These are phyloP conservation scores for Poeciliopsis infans DNA, from an alignment of 2,797 vertebrate species.

Conservation along the genomic window DNA sequence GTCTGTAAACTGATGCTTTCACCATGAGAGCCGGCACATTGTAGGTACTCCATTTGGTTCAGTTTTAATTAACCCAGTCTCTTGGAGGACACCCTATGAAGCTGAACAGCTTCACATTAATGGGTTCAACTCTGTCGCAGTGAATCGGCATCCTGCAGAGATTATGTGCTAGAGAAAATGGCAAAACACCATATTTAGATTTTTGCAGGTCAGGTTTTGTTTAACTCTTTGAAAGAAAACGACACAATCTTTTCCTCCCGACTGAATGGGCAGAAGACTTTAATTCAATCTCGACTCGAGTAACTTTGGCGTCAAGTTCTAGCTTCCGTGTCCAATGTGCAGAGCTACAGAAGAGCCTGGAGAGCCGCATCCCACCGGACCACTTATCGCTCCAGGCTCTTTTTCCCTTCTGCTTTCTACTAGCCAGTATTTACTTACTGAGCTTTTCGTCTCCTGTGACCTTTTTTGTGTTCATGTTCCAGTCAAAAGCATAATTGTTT, in stretches of 20 bases:
- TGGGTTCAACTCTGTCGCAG: slow-evolving; percentile 66
- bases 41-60: slow-evolving; percentile 62
- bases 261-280: slow-evolving; percentile 55
- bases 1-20: slow-evolving; percentile 45
- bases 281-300: slow-evolving; percentile 59
- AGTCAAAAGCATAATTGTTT: not conserved
- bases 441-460: not conserved
- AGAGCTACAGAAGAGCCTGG: slow-evolving; percentile 17
- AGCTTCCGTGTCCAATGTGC: slow-evolving; percentile 42
- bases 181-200: slow-evolving; percentile 77
- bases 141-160: slow-evolving; percentile 65
- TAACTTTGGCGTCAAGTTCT: slow-evolving; percentile 30
- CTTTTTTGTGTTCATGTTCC: not conserved
- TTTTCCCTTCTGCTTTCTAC: slow-evolving; percentile 17
- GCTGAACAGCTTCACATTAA: slow-evolving; percentile 76
- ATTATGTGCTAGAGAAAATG: slow-evolving; percentile 70
- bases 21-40: slow-evolving; percentile 53
- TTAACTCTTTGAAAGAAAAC: slow-evolving; percentile 64
- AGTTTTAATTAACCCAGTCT: slow-evolving; percentile 73
- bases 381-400: slow-evolving; percentile 40
- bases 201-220: slow-evolving; percentile 61
- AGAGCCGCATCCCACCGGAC: slow-evolving; percentile 31
- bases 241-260: slow-evolving; percentile 59
- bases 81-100: slow-evolving; percentile 65
- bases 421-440: not conserved